These are phyloP conservation scores for Leptinotarsa texana DNA, from an alignment of 1,140 invertebrate genomes.

Conservation along the genomic window DNA sequence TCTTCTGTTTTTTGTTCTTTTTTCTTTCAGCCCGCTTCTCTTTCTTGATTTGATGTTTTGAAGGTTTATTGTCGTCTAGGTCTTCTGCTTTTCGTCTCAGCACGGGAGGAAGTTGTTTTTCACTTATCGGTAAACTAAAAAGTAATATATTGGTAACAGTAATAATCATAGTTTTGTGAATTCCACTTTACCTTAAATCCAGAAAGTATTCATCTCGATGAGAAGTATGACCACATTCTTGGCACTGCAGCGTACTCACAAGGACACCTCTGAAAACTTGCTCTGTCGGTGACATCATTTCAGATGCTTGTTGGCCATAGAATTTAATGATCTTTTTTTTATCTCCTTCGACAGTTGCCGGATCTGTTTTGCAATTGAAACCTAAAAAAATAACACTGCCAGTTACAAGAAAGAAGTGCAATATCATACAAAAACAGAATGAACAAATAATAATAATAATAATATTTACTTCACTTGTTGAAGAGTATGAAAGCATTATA, in stretches of 20 bases:
- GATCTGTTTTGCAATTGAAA: constrained; percentile 62
- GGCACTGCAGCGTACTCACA: constrained; percentile 86
- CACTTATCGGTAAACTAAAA: constrained; percentile 73
- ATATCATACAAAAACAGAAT: constrained; percentile 42
- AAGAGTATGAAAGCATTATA: no score
- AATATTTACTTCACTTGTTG: no score
- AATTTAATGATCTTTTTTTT: constrained; percentile 76
- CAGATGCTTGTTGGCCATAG: constrained; percentile 79
- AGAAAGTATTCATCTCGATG: constrained; percentile 90
- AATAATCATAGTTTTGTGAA: constrained; percentile 6
- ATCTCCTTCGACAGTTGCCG: constrained; percentile 72
- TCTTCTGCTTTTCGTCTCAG: constrained; percentile 55
- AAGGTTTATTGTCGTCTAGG: constrained; percentile 61
- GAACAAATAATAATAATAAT: constrained; percentile 48
- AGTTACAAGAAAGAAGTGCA: neutral
- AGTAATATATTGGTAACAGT: constrained; percentile 16
- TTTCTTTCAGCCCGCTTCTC: constrained; percentile 68
- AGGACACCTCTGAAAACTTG: constrained; percentile 87
- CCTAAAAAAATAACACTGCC: constrained; percentile 33
- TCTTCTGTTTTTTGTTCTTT: constrained; percentile 54
- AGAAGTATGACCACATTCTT: constrained; percentile 84
- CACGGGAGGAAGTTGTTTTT: constrained; percentile 68
- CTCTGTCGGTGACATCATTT: constrained; percentile 80
- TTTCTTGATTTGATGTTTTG: constrained; percentile 72
- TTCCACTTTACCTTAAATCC: constrained; percentile 72